Evolutionary conservation across 1,140 invertebrate species (phyloP).

Genomic region (Euura saliciscinereae): DNA sequence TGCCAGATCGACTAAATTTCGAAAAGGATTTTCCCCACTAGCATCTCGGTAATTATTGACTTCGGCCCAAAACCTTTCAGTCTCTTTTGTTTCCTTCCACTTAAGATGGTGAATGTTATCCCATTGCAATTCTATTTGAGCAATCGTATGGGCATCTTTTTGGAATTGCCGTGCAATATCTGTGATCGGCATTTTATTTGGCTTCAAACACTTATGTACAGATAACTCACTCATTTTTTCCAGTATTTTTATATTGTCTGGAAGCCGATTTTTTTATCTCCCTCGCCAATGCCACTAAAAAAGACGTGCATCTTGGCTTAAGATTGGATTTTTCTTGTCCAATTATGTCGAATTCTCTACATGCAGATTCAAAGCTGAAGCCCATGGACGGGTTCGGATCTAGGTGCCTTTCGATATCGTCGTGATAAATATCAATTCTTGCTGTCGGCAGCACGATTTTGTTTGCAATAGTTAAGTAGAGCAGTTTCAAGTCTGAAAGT

Average conservation of each 20-base stretch:
- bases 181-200: conserved; percentile 10
- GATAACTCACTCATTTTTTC: conserved; percentile 22
- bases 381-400: conserved; percentile 28
- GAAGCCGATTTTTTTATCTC: conserved; percentile 22
- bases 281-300: conserved; percentile 21
- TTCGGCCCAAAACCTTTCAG: conserved; percentile 40
- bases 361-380: conserved; percentile 16
- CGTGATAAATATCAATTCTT: conserved; percentile 17
- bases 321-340: conserved; percentile 7
- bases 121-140: conserved; percentile 23
- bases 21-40: conserved; percentile 34
- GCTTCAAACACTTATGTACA: conserved; percentile 17
- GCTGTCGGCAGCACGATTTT: conserved; percentile 21
- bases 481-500: conserved; percentile 19
- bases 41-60: conserved; percentile 39
- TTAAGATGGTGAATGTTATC: conserved; percentile 27
- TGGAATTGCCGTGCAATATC: conserved; percentile 13
- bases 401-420: conserved; percentile 17
- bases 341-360: conserved; percentile 15
- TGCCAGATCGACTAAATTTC: conserved; percentile 38
- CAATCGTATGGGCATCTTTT: conserved; percentile 14
- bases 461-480: conserved; percentile 19
- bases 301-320: conserved; percentile 19
- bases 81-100: conserved; percentile 25
- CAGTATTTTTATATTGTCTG: conserved; percentile 20